Base-by-base conservation (phyloP, 2,113 vertebrate genomes). In the Toxotes jaculatrix region DNA sequence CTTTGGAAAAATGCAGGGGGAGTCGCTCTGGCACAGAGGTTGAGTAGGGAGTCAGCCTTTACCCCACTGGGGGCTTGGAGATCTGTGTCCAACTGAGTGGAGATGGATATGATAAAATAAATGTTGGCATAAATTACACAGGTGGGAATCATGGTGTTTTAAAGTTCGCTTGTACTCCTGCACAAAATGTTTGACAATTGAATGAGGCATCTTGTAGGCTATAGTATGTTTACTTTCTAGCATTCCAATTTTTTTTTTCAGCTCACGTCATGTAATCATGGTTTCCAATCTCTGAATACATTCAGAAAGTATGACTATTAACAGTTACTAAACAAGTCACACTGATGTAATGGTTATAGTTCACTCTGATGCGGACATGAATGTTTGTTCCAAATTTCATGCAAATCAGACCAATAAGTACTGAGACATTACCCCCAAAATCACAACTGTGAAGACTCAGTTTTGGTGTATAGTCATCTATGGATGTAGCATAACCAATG, bases 1-100 rank as follows among this genome's bases (percentile, higher is more conserved):
- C 78, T 70, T 4, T 47, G 70, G 79, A 62, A 77, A 72, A 81
- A 65, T 65, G n/a, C 31, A 70, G 43, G 72, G 76, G 74, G 38
- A 32, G 42, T 74, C 56, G 64, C 66, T 53, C 42, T 59, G 73
- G 66, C 53, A 34, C n/a, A 9, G 59, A 74, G 71, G 51, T 51
- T 38, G 60, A 80, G 14, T n/a, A 38, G 11, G 40, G 51, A 68
- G 34, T 12, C 57, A 71, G 34, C 23, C 42, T 17, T 53, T 55
- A 9, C 2, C 5, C 65, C 14, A 32, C 51, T 4, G 60, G 51
- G 23, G 64, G 57, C 5, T 12, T 16, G 7, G 69, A 45, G 32
- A 49, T 60, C 1, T 21, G 7, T 53, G 40, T 77, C 43, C 31
- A 68, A 38, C 40, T 1, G n/a, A 74, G 68, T 42, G 40, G 11